Percentiles rank a stretch among this genome's conserved stretches.
Conservation (phyloP, 2,113 vertebrate species). For the Promerops cafer region DNA sequence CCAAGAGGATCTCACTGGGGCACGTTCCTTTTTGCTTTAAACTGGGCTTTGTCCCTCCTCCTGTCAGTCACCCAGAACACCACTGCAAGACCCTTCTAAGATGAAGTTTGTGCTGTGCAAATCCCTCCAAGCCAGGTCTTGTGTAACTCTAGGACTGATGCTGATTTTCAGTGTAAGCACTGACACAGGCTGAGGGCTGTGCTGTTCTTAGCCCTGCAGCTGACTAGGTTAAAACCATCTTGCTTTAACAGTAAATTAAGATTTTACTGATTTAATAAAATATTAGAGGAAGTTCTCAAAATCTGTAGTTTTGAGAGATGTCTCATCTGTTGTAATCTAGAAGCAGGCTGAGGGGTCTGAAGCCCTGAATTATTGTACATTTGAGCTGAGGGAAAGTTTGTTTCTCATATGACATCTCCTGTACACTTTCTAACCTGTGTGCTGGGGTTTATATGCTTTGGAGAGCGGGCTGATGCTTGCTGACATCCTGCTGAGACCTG, state of each 20-base stretch:
- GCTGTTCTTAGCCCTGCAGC: background rate
- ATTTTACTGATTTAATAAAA: background rate
- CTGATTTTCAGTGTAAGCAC: background rate
- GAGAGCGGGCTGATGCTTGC: background rate
- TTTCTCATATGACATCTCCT: background rate
- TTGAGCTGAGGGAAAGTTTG: background rate
- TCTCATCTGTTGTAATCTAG: background rate
- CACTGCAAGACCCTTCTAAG: background rate
- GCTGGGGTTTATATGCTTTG: background rate
- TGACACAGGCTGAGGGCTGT: background rate
- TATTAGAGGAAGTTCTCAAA: background rate
- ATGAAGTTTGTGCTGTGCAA: background rate
- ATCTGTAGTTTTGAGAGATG: background rate
- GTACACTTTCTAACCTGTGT: background rate
- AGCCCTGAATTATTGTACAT: background rate
- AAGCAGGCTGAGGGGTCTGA: background rate
- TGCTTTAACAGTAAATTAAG: background rate
- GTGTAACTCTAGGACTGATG: background rate
- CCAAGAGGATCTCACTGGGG: background rate
- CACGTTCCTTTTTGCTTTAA: background rate
- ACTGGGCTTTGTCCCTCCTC: background rate
- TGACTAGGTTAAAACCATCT: background rate
- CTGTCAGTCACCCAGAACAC: background rate
- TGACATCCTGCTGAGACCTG: background rate
- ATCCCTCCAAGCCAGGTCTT: background rate